Conservation (phyloP, 2,797 vertebrate genomes). For the Euphonia xanthogaster region DNA sequence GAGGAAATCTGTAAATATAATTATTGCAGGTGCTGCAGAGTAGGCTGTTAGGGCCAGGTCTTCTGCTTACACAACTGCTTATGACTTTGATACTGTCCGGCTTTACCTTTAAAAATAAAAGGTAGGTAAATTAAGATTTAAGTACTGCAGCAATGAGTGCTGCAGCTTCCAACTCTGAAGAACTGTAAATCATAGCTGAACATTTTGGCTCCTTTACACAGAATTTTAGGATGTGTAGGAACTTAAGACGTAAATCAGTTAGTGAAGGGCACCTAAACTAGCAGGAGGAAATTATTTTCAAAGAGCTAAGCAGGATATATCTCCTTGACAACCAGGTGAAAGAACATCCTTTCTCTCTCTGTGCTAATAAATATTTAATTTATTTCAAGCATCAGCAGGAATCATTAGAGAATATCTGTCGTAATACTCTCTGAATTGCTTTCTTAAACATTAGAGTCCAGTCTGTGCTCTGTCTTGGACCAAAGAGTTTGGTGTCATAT, state of each 20-base stretch:
- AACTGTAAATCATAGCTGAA: neutral
- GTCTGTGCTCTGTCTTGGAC: neutral
- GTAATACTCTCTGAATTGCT: neutral
- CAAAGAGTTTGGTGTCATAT: neutral
- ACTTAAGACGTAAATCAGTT: neutral
- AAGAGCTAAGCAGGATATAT: neutral
- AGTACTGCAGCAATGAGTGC: neutral
- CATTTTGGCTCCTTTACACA: neutral
- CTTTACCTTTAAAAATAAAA: neutral
- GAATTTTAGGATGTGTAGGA: neutral
- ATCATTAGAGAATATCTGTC: neutral
- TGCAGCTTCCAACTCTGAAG: neutral
- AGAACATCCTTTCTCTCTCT: neutral
- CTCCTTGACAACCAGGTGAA: neutral
- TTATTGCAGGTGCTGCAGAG: neutral
- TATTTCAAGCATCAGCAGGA: neutral
- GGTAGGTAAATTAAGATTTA: neutral
- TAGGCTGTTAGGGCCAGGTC: neutral
- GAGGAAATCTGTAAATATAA: neutral
- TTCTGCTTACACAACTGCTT: neutral
- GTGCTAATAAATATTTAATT: neutral
- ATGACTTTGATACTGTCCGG: neutral
- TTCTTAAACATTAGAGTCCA: neutral
- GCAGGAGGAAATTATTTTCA: neutral
- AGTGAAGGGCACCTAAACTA: neutral